Base-by-base conservation (phyloP, 2,888 invertebrate species). In the Andrena minutula region DNA sequence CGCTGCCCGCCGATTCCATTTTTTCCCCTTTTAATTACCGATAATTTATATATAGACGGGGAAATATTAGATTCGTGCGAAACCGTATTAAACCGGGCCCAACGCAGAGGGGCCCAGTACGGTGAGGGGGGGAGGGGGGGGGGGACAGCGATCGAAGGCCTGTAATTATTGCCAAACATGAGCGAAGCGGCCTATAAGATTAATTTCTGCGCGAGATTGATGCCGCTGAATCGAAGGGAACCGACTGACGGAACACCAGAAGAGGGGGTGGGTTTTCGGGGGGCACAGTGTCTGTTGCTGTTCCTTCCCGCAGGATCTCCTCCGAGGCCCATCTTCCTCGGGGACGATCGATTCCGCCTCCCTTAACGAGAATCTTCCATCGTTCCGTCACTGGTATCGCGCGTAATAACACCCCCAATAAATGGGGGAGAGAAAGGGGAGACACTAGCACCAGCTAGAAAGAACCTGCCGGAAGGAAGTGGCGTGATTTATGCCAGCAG, bases 61-160 rank as follows among this genome's bases (percentile, higher is more conserved):
- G 93, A 94, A 94, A 93, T 93, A 93, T 94, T 94, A 93, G 93
- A 93, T 92, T 93, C 94, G 94, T 93, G 94, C 94, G 93, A 94
- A 94, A 94, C 91, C 91, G 92, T 93, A 93, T 94, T 93, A 80
- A 93, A 93, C 92, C 84, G 79, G 80, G 83, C 78, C 79, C 75
- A 71, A 28, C 35, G 71, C 30, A 20, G n/a, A 30, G 64, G 16
- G 56, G 66, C 75, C 76, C 58, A 69, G 61, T 64, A 61, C 56
- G 28, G 70, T 1, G 71, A 7, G 89, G 87, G 89, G 41, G 72
- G 7, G 26, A 28, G 28, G 35, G 61, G 64, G 47, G 23, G 58
- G 49, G 60, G 28, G 53, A 79, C 85, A 69, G 65, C 64, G 86
- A 82, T 85, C 89, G 89, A 85, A 91, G 92, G 92, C 92, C 92